Evolutionary conservation across 2,113 vertebrate species (phyloP), one percentile per base, ranked within the genome.

Genomic region (Vombatus ursinus): DNA sequence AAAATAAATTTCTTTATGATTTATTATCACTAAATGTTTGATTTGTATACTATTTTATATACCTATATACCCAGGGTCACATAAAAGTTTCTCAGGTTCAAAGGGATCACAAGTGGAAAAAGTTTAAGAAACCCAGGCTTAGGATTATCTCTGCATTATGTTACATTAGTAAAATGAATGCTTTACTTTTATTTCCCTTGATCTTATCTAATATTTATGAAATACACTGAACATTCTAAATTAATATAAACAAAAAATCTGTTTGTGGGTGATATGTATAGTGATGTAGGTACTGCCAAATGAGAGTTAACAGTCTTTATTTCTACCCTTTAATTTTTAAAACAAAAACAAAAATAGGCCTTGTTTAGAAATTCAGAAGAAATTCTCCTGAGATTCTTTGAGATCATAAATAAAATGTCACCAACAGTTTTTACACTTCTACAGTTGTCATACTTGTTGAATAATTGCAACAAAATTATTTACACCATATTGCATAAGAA

Each of bases 171-270:
- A 47, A 93, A 61, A 92, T 54, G 22, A 52, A 92, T 97, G 92
- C 93, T 28, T 93, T 90, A 48, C 31, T 97, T 95, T 90, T 57
- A 90, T 94, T 93, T 95, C 10, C 3, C 94, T 23, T 50, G 84
- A 52, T 93, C 52, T n/a, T 23, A 16, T 91, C 7, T 48, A 57
- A 92, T 37, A 92, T 93, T 93, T 96, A 77, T 93, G n/a, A 94
- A 94, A 53, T 23, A 44, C n/a, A 84, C 31, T 77, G 31, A 77
- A 77, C 4, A 19, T n/a, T 77, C 5, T n/a, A n/a, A 77, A 84
- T 2, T 44, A 44, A 44, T 8, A 23, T 8, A 23, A 2, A 8
- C 22, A 19, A 84, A 84, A 84, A 84, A 44, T 22, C n/a, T 8
- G 6, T n/a, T n/a, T 19, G 7, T 84, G 6, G 5, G 19, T 44